These are phyloP conservation scores for Crotalus helleri DNA, from an alignment of 2,113 vertebrate species.

Conservation along the genomic window DNA sequence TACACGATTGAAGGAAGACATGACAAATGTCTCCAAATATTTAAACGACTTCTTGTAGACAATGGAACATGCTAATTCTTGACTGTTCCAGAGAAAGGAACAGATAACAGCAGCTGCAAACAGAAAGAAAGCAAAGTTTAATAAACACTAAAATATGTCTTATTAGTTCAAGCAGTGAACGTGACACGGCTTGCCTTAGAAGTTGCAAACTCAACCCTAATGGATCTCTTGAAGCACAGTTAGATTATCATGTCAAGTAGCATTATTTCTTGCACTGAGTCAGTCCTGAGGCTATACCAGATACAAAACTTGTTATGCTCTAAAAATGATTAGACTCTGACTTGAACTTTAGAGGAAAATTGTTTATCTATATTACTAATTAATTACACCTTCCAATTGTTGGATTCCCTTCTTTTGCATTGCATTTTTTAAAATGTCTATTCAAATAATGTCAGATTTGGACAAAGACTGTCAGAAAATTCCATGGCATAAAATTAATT, in stretches of 20 bases:
- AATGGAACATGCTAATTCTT: background rate
- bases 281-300: background rate
- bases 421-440: background rate
- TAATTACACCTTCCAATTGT: background rate
- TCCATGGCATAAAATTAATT: background rate
- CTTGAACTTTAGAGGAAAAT: background rate
- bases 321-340: background rate
- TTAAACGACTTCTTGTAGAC: background rate
- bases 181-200: background rate
- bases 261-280: background rate
- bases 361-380: background rate
- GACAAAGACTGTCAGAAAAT: background rate
- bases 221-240: background rate
- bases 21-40: background rate
- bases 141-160: background rate
- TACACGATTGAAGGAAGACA: background rate
- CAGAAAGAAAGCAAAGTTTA: background rate
- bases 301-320: background rate
- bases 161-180: background rate
- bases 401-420: background rate
- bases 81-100: no score
- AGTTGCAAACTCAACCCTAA: background rate
- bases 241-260: background rate
- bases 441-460: background rate
- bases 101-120: background rate